These are phyloP conservation scores for Brachynemurus nebulosus DNA, from an alignment of 2,888 invertebrate species.

Conservation along the genomic window DNA sequence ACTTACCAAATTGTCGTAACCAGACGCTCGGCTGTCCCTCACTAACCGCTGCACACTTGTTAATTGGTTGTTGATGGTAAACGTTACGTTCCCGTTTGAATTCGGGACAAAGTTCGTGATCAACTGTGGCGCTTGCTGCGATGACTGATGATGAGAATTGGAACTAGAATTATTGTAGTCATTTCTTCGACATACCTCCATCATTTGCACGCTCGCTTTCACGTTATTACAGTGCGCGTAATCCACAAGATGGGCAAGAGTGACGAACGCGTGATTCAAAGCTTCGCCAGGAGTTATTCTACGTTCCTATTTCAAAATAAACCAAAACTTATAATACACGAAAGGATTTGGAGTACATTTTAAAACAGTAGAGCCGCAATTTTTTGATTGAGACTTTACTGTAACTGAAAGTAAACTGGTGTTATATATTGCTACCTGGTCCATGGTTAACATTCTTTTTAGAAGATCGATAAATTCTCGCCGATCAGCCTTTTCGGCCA, in stretches of 20 bases:
- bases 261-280: conserved; percentile 87
- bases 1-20: conserved; percentile 61
- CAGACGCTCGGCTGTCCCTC: conserved; percentile 51
- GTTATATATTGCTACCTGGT: conserved; percentile 59
- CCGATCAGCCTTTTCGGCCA: conserved; percentile 95
- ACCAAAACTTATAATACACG: background rate
- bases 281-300: conserved; percentile 94
- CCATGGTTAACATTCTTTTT: conserved; percentile 97
- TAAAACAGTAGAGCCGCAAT: no score
- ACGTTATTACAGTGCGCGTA: conserved; percentile 96
- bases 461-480: conserved; percentile 95
- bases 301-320: conserved; percentile 62
- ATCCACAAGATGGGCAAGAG: conserved; percentile 83
- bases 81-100: conserved; percentile 72
- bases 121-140: conserved; percentile 37
- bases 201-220: conserved; percentile 94
- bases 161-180: conserved; percentile 30
- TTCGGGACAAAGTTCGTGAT: conserved; percentile 66
- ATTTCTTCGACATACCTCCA: conserved; percentile 66
- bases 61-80: conserved; percentile 85
- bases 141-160: conserved; percentile 36
- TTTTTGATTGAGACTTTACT: no score
- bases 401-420: conserved; percentile 16
- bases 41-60: conserved; percentile 57
- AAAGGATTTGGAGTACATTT: no score